Evolutionary conservation across 2,888 invertebrate genomes (phyloP).

Genomic region (Spilosoma lubricipeda): DNA sequence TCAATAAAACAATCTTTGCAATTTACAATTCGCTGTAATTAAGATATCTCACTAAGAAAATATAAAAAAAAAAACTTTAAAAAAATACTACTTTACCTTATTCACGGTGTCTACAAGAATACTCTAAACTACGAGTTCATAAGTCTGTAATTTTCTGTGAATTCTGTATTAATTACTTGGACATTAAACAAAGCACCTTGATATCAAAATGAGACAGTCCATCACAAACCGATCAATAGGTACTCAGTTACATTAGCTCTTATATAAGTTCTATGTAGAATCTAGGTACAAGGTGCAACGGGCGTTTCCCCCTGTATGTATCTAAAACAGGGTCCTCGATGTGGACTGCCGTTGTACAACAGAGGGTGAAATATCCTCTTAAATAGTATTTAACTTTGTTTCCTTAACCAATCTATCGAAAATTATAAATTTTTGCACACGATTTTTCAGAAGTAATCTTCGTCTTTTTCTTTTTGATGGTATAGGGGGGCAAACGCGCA

Average conservation of each 20-base stretch:
- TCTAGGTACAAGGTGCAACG: background rate
- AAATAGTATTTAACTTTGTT: background rate
- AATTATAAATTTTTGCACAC: too few species aligned
- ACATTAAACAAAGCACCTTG: background rate
- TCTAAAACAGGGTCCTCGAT: background rate
- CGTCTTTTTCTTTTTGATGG: too few species aligned
- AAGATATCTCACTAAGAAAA: too few species aligned
- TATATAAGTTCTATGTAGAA: background rate
- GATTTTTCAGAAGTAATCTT: too few species aligned
- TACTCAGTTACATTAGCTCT: background rate
- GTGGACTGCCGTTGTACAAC: background rate
- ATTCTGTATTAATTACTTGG: background rate
- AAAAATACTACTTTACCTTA: too few species aligned
- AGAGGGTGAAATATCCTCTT: background rate
- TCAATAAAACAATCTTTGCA: too few species aligned
- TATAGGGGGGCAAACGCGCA: too few species aligned
- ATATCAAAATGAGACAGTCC: background rate
- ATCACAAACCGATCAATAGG: background rate
- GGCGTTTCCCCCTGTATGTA: background rate
- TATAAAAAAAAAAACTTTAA: too few species aligned
- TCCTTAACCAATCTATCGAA: too few species aligned
- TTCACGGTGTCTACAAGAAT: background rate
- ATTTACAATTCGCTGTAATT: too few species aligned
- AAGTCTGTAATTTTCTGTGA: background rate
- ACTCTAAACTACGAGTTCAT: background rate